Evolutionary conservation across 2,888 invertebrate species (phyloP), one percentile per base, ranked within the genome.

Genomic region (Sesia apiformis): DNA sequence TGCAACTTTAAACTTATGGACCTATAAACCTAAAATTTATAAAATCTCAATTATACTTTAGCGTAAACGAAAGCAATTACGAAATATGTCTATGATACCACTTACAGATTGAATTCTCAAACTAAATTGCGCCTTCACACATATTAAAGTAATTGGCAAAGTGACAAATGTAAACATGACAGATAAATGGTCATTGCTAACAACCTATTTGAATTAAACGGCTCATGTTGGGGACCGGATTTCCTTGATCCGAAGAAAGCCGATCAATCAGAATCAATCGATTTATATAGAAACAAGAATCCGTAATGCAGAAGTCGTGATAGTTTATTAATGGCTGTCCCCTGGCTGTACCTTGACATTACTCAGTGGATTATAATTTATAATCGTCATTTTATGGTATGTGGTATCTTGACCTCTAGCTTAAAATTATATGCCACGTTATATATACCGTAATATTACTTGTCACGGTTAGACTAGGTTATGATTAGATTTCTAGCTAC

Each of bases 101-200:
- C 23, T 1, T 23, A 23, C 23, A 23, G 23, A 23, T 23, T 23
- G 23, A 23, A 23, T 23, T 23, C 23, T 23, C 23, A 23, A 23
- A 23, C 23, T 23, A 23, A 23, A 23, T 23, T 23, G 23, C 23
- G 23, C 23, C 23, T 23, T 23, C 23, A 2, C 23, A 23, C 23
- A 23, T 23, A 23, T 23, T 23, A 23, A 23, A 49, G 43, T 67
- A 71, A 70, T 69, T 69, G 70, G 63, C 66, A 69, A 55, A 57
- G 53, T 58, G 61, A 65, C 57, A 58, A 58, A 61, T 59, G 57
- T 49, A 55, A 23, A 23, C 54, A 38, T 60, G 46, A 39, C 57
- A 23, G 23, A 43, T 42, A 60, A 63, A 68, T 62, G 67, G 65
- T 59, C 61, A 66, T 62, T 61, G 60, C 66, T 65, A 70, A 70